Percentiles rank a stretch among this genome's conserved stretches.
phyloP scores from a whole-genome alignment of 1,140 invertebrate species.

The Zophobas atratus region DNA sequence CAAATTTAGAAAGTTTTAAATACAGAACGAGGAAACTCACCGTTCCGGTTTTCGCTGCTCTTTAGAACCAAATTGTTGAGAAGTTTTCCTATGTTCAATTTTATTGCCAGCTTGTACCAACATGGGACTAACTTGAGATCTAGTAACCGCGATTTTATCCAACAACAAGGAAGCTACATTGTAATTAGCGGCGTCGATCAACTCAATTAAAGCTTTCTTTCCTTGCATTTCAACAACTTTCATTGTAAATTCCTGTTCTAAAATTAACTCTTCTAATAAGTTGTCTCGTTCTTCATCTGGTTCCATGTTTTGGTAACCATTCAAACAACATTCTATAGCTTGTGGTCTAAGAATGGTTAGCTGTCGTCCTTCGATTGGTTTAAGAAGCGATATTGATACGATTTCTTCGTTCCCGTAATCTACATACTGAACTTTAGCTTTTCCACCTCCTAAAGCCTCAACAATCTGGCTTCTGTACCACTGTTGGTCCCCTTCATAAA shows the following conservation, averaged over 20 bases:
- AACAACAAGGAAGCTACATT: constrained; percentile 64
- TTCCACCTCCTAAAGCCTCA: constrained; percentile 66
- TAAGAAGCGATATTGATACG: constrained; percentile 72
- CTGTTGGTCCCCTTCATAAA: constrained; percentile 78
- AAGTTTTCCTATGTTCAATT: constrained; percentile 61
- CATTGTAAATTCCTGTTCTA: constrained; percentile 72
- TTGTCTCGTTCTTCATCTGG: constrained; percentile 64
- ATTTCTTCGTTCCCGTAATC: constrained; percentile 87
- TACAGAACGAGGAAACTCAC: constrained; percentile 40
- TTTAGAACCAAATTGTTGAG: constrained; percentile 3
- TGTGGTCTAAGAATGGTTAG: constrained; percentile 77
- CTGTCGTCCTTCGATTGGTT: constrained; percentile 76
- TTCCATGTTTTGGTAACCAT: constrained; percentile 70
- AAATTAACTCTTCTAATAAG: constrained; percentile 69
- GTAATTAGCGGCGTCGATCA: constrained; percentile 67
- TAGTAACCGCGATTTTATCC: constrained; percentile 62
- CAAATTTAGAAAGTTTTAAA: background rate
- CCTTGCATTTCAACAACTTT: constrained; percentile 70
- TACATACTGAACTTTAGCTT: constrained; percentile 77
- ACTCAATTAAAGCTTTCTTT: constrained; percentile 70
- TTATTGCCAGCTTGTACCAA: constrained; percentile 62
- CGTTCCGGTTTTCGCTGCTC: constrained; percentile 52
- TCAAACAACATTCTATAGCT: constrained; percentile 82
- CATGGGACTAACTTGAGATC: constrained; percentile 63
- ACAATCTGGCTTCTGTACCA: constrained; percentile 82